Conservation (phyloP, 2,797 vertebrate genomes). For the Anas capensis region DNA sequence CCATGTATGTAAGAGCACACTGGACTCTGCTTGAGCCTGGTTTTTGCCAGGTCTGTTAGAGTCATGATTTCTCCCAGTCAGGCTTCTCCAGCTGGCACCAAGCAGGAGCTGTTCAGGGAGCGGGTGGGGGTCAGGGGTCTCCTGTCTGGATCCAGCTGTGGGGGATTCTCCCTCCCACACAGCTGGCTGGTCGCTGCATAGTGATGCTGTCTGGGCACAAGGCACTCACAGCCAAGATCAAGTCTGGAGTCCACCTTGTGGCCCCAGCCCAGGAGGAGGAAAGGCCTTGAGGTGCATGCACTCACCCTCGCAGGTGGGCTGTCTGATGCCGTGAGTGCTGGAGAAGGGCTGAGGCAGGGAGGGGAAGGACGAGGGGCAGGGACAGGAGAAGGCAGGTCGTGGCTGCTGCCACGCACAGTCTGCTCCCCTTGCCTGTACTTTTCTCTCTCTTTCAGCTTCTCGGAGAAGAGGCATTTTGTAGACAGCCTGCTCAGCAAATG, state of each 20-base stretch:
- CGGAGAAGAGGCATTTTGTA: not conserved
- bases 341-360: not conserved
- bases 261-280: not conserved
- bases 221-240: not conserved
- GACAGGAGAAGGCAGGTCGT: not conserved
- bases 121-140: not conserved
- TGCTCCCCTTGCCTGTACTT: not conserved
- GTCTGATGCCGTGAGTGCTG: not conserved
- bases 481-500: not conserved
- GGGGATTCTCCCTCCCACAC: not conserved
- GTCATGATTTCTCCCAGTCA: not conserved
- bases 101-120: not conserved
- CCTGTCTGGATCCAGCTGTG: not conserved
- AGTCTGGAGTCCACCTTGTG: not conserved
- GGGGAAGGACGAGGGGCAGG: not conserved
- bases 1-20: not conserved
- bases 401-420: not conserved
- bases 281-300: not conserved
- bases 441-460: not conserved
- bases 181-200: not conserved
- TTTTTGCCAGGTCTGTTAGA: not conserved
- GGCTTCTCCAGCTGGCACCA: not conserved
- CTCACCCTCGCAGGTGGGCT: not conserved
- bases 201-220: not conserved
- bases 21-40: not conserved